A percentile compares a stretch with the other conserved stretches of the same genome.
Evolutionary conservation across 2,797 vertebrate species (phyloP).

Genomic region (Melanotaenia parkinsoni): DNA sequence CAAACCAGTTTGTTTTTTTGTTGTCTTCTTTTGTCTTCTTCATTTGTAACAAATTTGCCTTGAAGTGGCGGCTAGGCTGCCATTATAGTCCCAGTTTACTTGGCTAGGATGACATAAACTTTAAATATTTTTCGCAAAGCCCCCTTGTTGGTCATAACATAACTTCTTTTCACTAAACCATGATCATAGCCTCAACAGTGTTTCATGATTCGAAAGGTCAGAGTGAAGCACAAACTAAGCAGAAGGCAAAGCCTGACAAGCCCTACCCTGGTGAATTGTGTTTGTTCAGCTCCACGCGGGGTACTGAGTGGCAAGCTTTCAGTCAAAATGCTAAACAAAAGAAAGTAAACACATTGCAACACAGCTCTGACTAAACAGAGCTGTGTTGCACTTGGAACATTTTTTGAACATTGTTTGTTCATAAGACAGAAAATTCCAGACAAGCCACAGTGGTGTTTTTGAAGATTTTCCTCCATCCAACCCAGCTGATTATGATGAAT

Average conservation of each 20-base stretch:
- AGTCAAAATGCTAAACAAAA: not conserved
- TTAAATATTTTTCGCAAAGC: not conserved
- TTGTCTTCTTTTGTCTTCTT: too few species aligned
- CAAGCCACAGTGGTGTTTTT: not conserved
- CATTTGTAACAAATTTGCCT: not conserved
- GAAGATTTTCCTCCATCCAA: not conserved
- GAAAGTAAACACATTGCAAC: not conserved
- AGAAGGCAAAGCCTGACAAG: not conserved
- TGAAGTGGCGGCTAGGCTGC: not conserved
- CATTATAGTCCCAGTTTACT: not conserved
- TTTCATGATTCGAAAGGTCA: not conserved
- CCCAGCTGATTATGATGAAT: too few species aligned
- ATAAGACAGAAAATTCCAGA: not conserved
- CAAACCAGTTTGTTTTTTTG: too few species aligned
- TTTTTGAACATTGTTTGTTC: not conserved
- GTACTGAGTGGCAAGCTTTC: not conserved
- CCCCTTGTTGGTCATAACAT: not conserved
- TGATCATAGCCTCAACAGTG: not conserved
- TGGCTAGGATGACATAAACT: not conserved
- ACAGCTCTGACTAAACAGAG: not conserved
- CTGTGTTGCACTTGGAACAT: not conserved
- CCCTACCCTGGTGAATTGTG: not conserved
- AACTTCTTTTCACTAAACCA: not conserved
- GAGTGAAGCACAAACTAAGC: not conserved
- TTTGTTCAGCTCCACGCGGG: not conserved